Evolutionary conservation across 2,797 vertebrate genomes (phyloP), one percentile per base, ranked within the genome.

Genomic region (Cuniculus paca): DNA sequence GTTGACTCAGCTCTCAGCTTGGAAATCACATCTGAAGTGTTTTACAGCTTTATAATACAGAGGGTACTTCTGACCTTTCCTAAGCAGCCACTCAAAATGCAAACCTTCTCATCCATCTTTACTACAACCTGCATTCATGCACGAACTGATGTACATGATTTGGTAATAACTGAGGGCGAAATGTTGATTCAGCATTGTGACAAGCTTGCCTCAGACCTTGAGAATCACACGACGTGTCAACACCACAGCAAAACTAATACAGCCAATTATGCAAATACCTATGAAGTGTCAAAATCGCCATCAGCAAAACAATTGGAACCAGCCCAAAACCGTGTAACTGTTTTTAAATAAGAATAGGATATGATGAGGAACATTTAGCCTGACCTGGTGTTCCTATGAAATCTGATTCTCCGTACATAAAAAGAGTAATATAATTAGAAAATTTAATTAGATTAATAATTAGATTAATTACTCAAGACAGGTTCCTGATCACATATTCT

Each of bases 51-150:
- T 54, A 34, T 58, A 52, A 91, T 45, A 63, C 34, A 54, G n/a
- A 72, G 39, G 50, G 56, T 74, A 68, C 86, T 42, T 82, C 45
- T 88, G 92, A 97, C 90, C 56, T 97, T 98, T 95, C 78, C 91
- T 94, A 96, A 97, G 83, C 19, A 97, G 90, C 91, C 79, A n/a
- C 65, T 95, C 81, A 92, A 56, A 95, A 95, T 50, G 56, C 6
- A 90, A 77, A 3, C 0, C 34, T 75, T 88, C 28, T 24, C 85
- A 96, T 70, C 52, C 77, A 81, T 56, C 77, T 52, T 68, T n/a
- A 48, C 48, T n/a, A 86, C 78, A 96, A 93, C 97, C 75, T n/a
- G 54, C 85, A 58, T 84, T 48, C 42, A 36, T 9, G 42, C 17
- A 17, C 28, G 50, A 83, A 88, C 85, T 86, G 86, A 94, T 0